Base-by-base conservation (phyloP, 2,888 invertebrate genomes). In the Achlya flavicornis region DNA sequence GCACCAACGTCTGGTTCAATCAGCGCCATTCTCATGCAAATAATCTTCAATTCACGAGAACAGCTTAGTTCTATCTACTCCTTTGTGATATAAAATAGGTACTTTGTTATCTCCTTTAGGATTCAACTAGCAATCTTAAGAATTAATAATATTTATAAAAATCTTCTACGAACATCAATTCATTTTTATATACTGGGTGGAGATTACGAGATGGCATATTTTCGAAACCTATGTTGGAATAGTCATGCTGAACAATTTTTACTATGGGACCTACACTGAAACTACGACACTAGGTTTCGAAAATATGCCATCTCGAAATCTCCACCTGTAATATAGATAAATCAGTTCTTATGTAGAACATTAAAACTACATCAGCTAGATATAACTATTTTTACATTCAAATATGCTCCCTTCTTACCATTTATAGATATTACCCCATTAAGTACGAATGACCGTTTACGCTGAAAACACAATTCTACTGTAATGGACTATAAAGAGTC, bases 1-100 rank as follows among this genome's bases (percentile, higher is more conserved):
- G 64, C 62, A 41, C n/a, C 33, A 64, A 62, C 58, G 61, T 57
- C 57, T 68, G 57, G 62, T 73, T 67, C 66, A 66, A 64, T 63
- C 76, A 62, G 65, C 64, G 63, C 72, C 64, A 71, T 77, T 78
- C 77, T 65, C 66, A 76, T 77, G 77, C 70, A 74, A 76, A 76
- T 76, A n/a, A 70, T 57, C 65, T 69, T 68, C 67, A 67, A 73
- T 73, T 64, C 65, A 41, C 43, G 48, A 10, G 63, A 61, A 58
- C 64, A 65, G 46, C 26, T 11, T 16, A n/a, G 35, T 35, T 64
- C 16, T 2, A 12, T 46, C 43, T 60, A 38, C 19, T 26, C 35
- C 38, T 59, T 63, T 60, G 60, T 35, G 38, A 12, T 35, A 19
- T 63, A 53, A 57, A 61, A 38, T 53, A 41, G 6, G 5, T 38